phyloP scores from a whole-genome alignment of 23 tunicate species.

The Phallusia fumigata region DNA sequence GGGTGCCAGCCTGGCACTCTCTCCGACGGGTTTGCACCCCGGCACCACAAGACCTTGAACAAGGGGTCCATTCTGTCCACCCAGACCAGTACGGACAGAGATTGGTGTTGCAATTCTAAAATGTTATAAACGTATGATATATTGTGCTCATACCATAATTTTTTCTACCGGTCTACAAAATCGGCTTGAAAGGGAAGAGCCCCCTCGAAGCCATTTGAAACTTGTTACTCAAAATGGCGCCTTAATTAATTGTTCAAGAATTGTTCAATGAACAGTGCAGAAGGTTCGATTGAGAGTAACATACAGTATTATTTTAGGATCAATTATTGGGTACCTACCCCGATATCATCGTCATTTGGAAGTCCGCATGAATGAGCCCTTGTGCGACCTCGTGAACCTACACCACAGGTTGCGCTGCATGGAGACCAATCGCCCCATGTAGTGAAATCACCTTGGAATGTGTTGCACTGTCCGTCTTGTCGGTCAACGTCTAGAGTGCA shows the following conservation, averaged over 20 bases:
- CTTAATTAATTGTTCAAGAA: too few species aligned
- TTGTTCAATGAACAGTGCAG: too few species aligned
- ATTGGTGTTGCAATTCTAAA: constrained; percentile 55
- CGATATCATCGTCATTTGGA: neutral
- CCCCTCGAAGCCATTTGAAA: too few species aligned
- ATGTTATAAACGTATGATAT: neutral
- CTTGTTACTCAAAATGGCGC: too few species aligned
- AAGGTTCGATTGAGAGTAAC: too few species aligned
- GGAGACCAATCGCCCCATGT: constrained; percentile 13
- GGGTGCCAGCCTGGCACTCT: constrained; percentile 49
- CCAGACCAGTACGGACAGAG: constrained; percentile 93
- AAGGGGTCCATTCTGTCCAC: constrained; percentile 77
- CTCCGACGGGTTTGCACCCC: constrained; percentile 52
- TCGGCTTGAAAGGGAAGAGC: too few species aligned
- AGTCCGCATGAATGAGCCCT: constrained; percentile 32
- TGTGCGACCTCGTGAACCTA: neutral
- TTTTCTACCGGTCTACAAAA: too few species aligned
- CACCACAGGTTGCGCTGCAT: constrained; percentile 22
- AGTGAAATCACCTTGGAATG: constrained; percentile 17
- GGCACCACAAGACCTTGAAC: constrained; percentile 81
- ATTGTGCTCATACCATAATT: too few species aligned
- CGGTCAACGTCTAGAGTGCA: neutral
- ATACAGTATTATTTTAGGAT: too few species aligned
- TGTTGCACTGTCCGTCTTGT: constrained; percentile 23
- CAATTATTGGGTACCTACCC: neutral